These are phyloP conservation scores for Abrostola tripartita DNA, from an alignment of 2,888 invertebrate genomes.

Conservation along the genomic window DNA sequence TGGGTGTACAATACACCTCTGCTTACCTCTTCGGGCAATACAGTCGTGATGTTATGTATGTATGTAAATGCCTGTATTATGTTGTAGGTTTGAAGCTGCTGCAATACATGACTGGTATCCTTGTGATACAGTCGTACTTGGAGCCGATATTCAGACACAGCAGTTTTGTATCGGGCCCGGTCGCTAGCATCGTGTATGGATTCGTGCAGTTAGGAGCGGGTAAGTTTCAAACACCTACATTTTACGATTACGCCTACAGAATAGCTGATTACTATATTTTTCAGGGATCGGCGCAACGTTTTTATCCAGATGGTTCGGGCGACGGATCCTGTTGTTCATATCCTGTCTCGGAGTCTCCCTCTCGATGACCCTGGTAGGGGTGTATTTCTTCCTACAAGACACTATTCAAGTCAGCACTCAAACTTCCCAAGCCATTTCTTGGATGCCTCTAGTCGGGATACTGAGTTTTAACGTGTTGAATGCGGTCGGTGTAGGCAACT, in stretches of 20 bases:
- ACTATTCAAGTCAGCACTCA: slow-evolving; percentile 69
- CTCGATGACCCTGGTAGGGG: slow-evolving; percentile 82
- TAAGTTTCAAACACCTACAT: slow-evolving; percentile 51
- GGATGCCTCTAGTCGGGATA: slow-evolving; percentile 87
- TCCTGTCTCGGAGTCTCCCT: slow-evolving; percentile 88
- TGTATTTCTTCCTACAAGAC: slow-evolving; percentile 87
- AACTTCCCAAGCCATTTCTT: slow-evolving; percentile 75
- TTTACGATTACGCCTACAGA: no score
- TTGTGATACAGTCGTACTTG: slow-evolving; percentile 89
- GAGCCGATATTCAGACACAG: slow-evolving; percentile 89
- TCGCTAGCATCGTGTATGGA: slow-evolving; percentile 89
- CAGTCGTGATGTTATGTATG: no score
- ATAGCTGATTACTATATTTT: slow-evolving; percentile 39
- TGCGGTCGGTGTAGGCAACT: slow-evolving; percentile 88
- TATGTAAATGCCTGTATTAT: neutral
- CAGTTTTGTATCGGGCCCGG: slow-evolving; percentile 84
- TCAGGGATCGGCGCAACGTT: slow-evolving; percentile 83
- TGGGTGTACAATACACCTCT: no score
- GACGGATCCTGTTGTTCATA: slow-evolving; percentile 85
- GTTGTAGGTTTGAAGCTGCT: slow-evolving; percentile 86
- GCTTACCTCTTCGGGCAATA: no score
- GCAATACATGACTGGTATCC: slow-evolving; percentile 89
- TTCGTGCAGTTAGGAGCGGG: slow-evolving; percentile 88
- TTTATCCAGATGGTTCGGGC: slow-evolving; percentile 86
- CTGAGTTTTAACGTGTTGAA: slow-evolving; percentile 89